Evolutionary conservation across 1,140 invertebrate species (phyloP).

Genomic region (Drosophila elegans): DNA sequence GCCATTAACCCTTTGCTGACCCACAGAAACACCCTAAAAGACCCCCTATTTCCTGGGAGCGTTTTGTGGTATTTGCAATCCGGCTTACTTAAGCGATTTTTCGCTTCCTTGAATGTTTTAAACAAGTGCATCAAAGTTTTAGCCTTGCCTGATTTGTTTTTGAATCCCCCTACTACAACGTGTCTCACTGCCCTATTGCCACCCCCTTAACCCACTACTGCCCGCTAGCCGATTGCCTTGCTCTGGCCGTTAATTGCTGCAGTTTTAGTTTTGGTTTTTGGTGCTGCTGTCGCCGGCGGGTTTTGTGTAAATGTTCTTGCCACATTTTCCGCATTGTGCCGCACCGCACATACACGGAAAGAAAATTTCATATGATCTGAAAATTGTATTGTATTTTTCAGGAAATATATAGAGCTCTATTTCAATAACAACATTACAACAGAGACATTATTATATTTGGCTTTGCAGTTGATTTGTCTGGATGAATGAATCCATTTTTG

Average conservation of each 20-base stretch:
- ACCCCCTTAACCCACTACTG: conserved; percentile 4
- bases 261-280: conserved; percentile 49
- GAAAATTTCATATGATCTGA: neutral
- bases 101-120: conserved; percentile 65
- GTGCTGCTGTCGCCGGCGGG: conserved; percentile 39
- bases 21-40: neutral
- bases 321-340: conserved; percentile 43
- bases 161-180: neutral
- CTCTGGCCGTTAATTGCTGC: conserved; percentile 49
- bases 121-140: conserved; percentile 73
- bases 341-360: neutral
- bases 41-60: conserved; percentile 8
- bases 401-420: too few species aligned
- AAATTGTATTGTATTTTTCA: too few species aligned
- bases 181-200: neutral
- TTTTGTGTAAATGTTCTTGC: conserved; percentile 50
- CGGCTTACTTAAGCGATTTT: conserved; percentile 60
- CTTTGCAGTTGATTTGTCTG: too few species aligned
- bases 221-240: conserved; percentile 16
- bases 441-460: too few species aligned
- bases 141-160: conserved; percentile 59
- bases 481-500: too few species aligned
- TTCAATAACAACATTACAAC: too few species aligned
- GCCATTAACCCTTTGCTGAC: neutral
- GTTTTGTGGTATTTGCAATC: conserved; percentile 58